phyloP scores from a whole-genome alignment of 2,888 invertebrate species.

The Antheraea yamamai region DNA sequence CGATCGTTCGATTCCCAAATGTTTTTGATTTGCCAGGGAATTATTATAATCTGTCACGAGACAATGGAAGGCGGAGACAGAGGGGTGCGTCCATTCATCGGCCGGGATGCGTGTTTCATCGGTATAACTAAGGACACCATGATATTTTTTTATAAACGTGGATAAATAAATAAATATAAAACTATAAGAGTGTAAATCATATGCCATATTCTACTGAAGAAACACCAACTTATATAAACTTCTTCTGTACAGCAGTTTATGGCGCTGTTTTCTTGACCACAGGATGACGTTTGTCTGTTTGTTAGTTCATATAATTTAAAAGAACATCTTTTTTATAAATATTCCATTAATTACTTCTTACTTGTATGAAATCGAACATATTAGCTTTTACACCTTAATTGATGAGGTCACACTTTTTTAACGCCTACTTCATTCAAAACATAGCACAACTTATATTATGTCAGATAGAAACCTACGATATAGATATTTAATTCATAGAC shows the following conservation, averaged over 20 bases:
- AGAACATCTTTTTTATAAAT: no score
- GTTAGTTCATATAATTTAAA: no score
- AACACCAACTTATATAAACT: not conserved
- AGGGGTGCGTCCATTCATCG: conserved; percentile 51
- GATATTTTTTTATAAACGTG: not conserved
- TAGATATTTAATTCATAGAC: no score
- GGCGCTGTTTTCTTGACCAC: not conserved
- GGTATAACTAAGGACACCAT: conserved; percentile 11
- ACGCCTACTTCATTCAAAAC: not conserved
- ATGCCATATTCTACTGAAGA: not conserved
- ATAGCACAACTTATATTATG: no score
- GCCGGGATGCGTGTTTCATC: conserved; percentile 15
- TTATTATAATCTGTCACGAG: conserved; percentile 73
- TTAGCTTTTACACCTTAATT: not conserved
- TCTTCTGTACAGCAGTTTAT: not conserved
- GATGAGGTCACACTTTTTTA: no score
- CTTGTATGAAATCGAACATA: not conserved
- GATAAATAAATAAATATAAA: not conserved
- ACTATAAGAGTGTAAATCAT: not conserved
- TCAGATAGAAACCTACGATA: no score
- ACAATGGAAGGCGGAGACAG: conserved; percentile 73
- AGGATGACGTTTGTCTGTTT: no score
- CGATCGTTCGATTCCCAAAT: conserved; percentile 76
- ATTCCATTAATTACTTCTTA: not conserved
- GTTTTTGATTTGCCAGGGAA: conserved; percentile 78